These are phyloP conservation scores for Enteromius trimaculatus DNA, from an alignment of 2,797 vertebrate genomes.

Conservation along the genomic window DNA sequence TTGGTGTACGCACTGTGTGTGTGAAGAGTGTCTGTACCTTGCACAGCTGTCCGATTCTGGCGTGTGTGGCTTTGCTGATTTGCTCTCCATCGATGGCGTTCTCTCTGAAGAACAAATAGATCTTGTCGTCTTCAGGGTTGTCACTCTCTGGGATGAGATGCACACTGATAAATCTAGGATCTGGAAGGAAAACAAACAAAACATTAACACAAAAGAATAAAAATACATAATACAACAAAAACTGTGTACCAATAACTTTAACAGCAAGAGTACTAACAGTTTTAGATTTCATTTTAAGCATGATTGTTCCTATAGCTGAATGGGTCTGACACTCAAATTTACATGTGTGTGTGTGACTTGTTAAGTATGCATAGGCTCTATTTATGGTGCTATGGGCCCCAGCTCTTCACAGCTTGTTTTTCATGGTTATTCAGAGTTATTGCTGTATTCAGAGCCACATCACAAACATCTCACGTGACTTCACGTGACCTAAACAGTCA, in stretches of 20 bases:
- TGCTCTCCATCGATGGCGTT: slow-evolving; percentile 97
- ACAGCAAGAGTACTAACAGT: neutral
- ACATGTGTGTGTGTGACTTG: neutral
- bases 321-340: neutral
- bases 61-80: slow-evolving; percentile 94
- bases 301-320: neutral
- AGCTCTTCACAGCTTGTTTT: slow-evolving; percentile 27
- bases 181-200: slow-evolving; percentile 68
- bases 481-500: slow-evolving; percentile 1
- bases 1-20: neutral
- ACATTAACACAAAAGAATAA: neutral
- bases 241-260: neutral
- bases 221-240: neutral
- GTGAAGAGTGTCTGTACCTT: slow-evolving; percentile 79
- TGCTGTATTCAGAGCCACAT: slow-evolving; percentile 15
- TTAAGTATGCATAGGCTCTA: neutral
- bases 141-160: slow-evolving; percentile 95
- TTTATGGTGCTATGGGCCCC: neutral
- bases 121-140: slow-evolving; percentile 97
- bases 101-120: slow-evolving; percentile 98
- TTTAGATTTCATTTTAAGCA: neutral
- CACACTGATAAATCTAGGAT: slow-evolving; percentile 92
- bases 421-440: slow-evolving; percentile 27
- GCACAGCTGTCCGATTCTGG: slow-evolving; percentile 96
- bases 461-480: neutral